These are phyloP conservation scores for Oxygymnocypris stewartii DNA, from an alignment of 2,113 vertebrate genomes.

Conservation along the genomic window DNA sequence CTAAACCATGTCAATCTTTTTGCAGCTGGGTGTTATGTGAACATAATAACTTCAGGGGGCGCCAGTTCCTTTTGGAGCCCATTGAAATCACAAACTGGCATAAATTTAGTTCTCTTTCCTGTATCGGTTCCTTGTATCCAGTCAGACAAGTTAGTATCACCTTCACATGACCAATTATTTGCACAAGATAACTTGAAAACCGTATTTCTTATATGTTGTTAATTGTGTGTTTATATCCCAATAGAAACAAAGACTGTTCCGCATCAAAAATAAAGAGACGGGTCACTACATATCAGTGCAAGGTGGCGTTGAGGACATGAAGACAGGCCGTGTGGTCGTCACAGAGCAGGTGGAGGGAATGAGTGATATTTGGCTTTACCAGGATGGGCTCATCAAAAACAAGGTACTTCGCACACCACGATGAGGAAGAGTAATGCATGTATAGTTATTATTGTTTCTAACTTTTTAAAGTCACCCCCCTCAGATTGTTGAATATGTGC, in stretches of 20 bases:
- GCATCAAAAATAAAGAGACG: conserved; percentile 78
- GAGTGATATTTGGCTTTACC: conserved; percentile 89
- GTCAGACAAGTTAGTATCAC: conserved; percentile 80
- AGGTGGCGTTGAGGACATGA: conserved; percentile 85
- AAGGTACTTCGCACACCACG: conserved; percentile 72
- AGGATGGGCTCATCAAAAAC: conserved; percentile 89
- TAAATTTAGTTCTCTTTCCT: conserved; percentile 85
- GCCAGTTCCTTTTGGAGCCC: conserved; percentile 86
- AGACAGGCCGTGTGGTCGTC: conserved; percentile 86
- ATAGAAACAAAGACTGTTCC: conserved; percentile 84
- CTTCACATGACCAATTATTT: not conserved
- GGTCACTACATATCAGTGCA: conserved; percentile 81
- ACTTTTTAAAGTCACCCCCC: not conserved
- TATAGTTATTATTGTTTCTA: not conserved
- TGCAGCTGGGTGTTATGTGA: conserved; percentile 94
- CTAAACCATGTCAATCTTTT: not conserved
- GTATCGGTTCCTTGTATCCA: conserved; percentile 88
- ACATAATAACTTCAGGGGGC: conserved; percentile 89
- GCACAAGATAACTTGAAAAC: not conserved
- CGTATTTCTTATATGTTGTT: not conserved
- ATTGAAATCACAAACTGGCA: conserved; percentile 92
- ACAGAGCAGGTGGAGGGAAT: conserved; percentile 73
- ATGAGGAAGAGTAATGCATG: not conserved
- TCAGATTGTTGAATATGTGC: not conserved
- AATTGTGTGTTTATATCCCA: not conserved